These are phyloP conservation scores for Muscicapa adusta DNA, from an alignment of 2,113 vertebrate genomes.

Conservation along the genomic window DNA sequence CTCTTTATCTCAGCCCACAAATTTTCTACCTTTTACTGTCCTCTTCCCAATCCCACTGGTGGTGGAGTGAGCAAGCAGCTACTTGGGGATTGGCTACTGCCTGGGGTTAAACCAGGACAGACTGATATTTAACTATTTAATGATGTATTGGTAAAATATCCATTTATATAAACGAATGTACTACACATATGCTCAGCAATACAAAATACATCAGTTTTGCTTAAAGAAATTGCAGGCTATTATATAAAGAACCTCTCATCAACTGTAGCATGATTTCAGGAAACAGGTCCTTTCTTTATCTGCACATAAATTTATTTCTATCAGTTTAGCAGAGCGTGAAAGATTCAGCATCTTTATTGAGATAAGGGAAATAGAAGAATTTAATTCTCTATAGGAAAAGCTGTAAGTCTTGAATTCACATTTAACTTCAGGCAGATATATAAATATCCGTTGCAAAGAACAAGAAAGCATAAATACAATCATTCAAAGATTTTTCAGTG, in stretches of 20 bases:
- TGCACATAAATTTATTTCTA: neutral
- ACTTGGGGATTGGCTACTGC: neutral
- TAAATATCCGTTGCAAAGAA: neutral
- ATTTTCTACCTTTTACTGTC: neutral
- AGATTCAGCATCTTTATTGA: neutral
- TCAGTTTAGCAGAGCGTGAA: neutral
- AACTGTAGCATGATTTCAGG: neutral
- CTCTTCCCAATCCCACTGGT: neutral
- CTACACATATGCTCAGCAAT: neutral
- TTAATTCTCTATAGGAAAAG: neutral
- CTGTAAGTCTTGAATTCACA: neutral
- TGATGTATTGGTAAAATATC: neutral
- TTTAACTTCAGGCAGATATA: neutral
- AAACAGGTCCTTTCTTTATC: neutral
- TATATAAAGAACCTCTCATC: neutral
- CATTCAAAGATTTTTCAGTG: neutral
- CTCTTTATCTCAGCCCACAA: accelerated
- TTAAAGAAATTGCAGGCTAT: neutral
- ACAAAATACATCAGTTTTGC: neutral
- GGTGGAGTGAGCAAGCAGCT: neutral
- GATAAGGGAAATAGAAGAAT: neutral
- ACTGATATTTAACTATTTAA: neutral
- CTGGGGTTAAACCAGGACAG: neutral
- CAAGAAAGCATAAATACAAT: neutral
- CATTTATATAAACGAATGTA: neutral